Evolutionary conservation across 1,140 invertebrate species (phyloP), one percentile per base, ranked within the genome.

Genomic region (Arion vulgaris): DNA sequence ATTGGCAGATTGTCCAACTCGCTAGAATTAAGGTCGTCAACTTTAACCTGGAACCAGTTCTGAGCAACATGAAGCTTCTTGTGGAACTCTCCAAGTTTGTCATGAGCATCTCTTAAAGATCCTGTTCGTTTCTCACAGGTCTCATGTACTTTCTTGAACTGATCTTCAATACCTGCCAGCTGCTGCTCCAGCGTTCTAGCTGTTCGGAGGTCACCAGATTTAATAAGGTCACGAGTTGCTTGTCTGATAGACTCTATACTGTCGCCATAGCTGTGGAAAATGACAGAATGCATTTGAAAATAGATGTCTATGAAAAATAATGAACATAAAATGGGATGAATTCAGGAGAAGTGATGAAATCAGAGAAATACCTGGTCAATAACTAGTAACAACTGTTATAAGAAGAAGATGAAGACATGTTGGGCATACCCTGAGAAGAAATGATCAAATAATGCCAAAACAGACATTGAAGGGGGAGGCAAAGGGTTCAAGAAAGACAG

Each of bases 171-270:
- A 90, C 98, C 96, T 81, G 96, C 95, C 28, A 98, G 92, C 87
- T 97, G 96, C 39, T 95, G 94, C 91, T 98, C 96, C 66, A 98
- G 95, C 87, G 96, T 96, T 93, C 97, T 97, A 13, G 96, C 96
- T 72, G 97, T 95, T 71, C 96, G 94, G 0, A 95, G 95, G 93
- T 98, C 97, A 88, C 96, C 95, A 81, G 95, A 96, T 4, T 95
- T 92, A 7, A 98, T 94, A 4, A 98, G 93, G 89, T 98, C 95
- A 82, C 95, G 94, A 0, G 96, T 96, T 13, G 95, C 95, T 53
- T 95, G 90, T 66, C 95, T 95, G 15, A 98, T 95, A 39, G 96
- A 95, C 83, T 96, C 96, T 13, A 98, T 95, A 86, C 96, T 96
- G 11, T 53, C 71, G 9, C 80, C 80, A 57, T 81, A 71, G n/a